Evolutionary conservation across 2,113 vertebrate genomes (phyloP).

Genomic region (Coryphaenoides rupestris): DNA sequence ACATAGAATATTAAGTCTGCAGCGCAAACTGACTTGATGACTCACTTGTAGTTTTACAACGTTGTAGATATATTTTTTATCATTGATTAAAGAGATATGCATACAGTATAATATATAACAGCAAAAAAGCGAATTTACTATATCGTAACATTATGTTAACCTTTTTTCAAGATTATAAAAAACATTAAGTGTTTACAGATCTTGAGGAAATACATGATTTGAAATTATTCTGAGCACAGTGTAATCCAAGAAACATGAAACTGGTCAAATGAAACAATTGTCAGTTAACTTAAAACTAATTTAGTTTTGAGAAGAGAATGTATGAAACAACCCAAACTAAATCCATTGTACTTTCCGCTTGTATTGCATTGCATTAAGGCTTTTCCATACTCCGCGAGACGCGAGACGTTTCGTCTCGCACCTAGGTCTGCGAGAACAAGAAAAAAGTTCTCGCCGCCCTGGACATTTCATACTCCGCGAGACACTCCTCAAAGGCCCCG

Average conservation of each 20-base stretch:
- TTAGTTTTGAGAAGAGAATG: not conserved
- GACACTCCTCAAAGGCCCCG: no score
- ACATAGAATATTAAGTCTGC: constrained; percentile 28
- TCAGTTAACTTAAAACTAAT: not conserved
- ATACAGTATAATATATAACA: constrained; percentile 37
- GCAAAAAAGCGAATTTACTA: constrained; percentile 33
- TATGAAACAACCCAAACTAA: not conserved
- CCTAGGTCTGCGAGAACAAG: no score
- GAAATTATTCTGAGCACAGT: not conserved
- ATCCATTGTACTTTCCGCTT: not conserved
- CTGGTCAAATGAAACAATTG: not conserved
- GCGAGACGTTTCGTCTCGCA: no score
- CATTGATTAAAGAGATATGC: constrained; percentile 30
- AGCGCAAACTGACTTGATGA: constrained; percentile 22
- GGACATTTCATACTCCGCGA: no score
- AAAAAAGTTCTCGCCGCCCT: no score
- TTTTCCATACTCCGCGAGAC: no score
- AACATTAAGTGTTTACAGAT: constrained; percentile 31
- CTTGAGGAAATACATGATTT: not conserved
- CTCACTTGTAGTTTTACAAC: constrained; percentile 16
- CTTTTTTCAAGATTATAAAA: not conserved
- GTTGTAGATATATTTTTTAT: constrained; percentile 23
- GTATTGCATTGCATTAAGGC: not conserved
- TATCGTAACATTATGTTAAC: constrained; percentile 17
- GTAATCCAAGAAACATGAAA: not conserved